Evolutionary conservation across 30 jellyfish, hydroid and myxozoan species (phyloP).

Genomic region (Phacellophora camtschatica): DNA sequence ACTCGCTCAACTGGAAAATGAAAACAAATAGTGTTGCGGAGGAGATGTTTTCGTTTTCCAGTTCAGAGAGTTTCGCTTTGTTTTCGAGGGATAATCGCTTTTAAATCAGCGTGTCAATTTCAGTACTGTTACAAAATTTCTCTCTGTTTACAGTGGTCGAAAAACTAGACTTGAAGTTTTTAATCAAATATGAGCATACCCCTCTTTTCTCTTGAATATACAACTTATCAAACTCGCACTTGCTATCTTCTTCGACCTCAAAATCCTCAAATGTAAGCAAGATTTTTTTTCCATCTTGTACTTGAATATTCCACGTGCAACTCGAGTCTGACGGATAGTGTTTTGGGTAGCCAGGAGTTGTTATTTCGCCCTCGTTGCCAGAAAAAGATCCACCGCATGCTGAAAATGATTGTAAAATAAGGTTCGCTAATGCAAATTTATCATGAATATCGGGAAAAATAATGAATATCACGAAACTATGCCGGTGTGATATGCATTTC

Average conservation of each 20-base stretch:
- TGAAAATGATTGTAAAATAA: neutral
- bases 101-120: no score
- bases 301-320: conserved; percentile 59
- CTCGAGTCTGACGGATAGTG: conserved; percentile 55
- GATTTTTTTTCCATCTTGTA: conserved; percentile 55
- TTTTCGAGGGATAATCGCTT: no score
- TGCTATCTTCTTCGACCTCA: conserved; percentile 63
- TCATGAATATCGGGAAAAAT: neutral
- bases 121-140: no score
- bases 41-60: no score
- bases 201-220: conserved; percentile 54
- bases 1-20: no score
- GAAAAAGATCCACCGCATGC: conserved; percentile 60
- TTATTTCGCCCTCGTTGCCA: conserved; percentile 42
- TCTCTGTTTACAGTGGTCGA: no score
- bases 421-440: neutral
- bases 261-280: conserved; percentile 42
- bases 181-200: conserved; percentile 36
- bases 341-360: conserved; percentile 73
- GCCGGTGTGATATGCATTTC: no score
- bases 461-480: no score
- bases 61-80: no score
- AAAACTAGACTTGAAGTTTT: no score
- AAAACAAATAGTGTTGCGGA: no score
- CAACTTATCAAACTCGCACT: conserved; percentile 45